A percentile compares a stretch with the other conserved stretches of the same genome.
Evolutionary conservation across 2,797 vertebrate species (phyloP).

Genomic region (Rhinatrema bivittatum): DNA sequence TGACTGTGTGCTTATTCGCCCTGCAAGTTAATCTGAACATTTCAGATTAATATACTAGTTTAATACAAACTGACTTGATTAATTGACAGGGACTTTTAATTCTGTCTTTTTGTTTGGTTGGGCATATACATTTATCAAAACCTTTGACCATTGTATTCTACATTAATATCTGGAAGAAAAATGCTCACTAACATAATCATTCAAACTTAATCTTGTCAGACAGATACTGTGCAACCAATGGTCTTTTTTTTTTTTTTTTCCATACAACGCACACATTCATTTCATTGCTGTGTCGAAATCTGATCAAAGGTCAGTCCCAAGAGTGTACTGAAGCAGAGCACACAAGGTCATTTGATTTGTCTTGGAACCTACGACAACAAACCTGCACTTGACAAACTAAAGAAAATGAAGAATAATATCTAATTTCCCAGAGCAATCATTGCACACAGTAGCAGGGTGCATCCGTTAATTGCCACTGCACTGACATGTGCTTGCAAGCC

Average conservation of each 20-base stretch:
- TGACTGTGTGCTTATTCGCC: too few species aligned
- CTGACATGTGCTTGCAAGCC: slow-evolving; percentile 43
- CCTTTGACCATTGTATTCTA: too few species aligned
- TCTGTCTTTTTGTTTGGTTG: too few species aligned
- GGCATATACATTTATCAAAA: too few species aligned
- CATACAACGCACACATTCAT: slow-evolving; percentile 2
- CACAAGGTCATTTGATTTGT: slow-evolving; percentile 44
- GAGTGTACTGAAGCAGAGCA: slow-evolving; percentile 11
- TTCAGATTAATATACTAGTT: too few species aligned
- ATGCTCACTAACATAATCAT: too few species aligned
- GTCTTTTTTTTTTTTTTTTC: slow-evolving; percentile 9
- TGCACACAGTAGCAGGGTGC: slow-evolving; percentile 37
- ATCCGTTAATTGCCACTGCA: slow-evolving; percentile 48
- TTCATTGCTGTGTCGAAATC: background rate
- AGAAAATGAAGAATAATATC: slow-evolving; percentile 61
- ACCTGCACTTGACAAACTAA: slow-evolving; percentile 46
- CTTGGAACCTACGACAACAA: slow-evolving; percentile 41
- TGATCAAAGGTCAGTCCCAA: slow-evolving; percentile 2
- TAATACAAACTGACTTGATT: too few species aligned
- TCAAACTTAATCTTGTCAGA: slow-evolving; percentile 8
- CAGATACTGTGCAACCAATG: background rate
- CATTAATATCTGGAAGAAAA: too few species aligned
- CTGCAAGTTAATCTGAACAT: too few species aligned
- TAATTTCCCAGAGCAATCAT: slow-evolving; percentile 56
- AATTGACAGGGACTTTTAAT: too few species aligned